Evolutionary conservation across 2,113 vertebrate species (phyloP).

Genomic region (Shinisaurus crocodilurus): DNA sequence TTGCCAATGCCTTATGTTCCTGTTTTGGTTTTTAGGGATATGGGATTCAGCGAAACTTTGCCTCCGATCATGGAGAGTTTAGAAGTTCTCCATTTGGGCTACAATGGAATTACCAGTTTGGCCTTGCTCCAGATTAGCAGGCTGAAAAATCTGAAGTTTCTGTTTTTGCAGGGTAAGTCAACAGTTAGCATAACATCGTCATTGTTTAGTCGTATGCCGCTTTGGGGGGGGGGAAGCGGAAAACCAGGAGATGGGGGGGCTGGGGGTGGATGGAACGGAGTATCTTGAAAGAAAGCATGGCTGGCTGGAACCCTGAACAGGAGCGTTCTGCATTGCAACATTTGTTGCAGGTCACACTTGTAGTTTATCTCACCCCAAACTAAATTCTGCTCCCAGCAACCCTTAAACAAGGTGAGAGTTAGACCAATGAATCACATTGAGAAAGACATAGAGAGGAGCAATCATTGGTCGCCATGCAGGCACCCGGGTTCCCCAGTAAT

Average conservation of each 20-base stretch:
- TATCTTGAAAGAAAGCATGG: neutral
- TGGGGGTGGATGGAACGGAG: too few species aligned
- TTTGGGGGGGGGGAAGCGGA: neutral
- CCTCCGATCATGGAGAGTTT: slow-evolving; percentile 88
- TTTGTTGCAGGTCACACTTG: neutral
- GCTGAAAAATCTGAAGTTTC: slow-evolving; percentile 86
- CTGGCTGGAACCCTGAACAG: neutral
- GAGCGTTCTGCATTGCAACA: neutral
- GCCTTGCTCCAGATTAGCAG: slow-evolving; percentile 86
- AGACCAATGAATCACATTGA: neutral
- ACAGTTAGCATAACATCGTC: neutral
- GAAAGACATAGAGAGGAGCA: too few species aligned
- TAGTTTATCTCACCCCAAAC: neutral
- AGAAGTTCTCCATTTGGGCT: slow-evolving; percentile 88
- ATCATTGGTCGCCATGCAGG: too few species aligned
- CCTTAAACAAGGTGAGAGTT: neutral
- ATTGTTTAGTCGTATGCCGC: neutral
- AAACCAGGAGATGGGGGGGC: too few species aligned
- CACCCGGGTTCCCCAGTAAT: too few species aligned
- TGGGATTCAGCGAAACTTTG: slow-evolving; percentile 71
- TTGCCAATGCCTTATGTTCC: neutral
- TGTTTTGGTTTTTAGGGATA: slow-evolving; percentile 75
- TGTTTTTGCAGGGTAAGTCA: slow-evolving; percentile 85
- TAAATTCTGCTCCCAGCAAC: neutral
- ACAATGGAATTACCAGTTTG: slow-evolving; percentile 89